Base-by-base conservation (phyloP, 2,797 vertebrate genomes). In the Chaetodon trifasciatus region DNA sequence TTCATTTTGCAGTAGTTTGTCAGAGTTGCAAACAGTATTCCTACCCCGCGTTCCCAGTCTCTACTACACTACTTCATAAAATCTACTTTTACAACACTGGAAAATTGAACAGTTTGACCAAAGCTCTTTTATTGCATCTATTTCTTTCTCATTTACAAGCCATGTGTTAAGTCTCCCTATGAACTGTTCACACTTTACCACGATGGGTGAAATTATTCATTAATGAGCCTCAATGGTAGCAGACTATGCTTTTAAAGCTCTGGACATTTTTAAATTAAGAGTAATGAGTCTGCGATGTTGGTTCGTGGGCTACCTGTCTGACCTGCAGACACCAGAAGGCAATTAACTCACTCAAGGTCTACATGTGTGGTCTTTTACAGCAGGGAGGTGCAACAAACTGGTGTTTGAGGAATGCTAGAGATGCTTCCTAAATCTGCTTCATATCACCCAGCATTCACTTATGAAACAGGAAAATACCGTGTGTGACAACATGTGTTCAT, bases 51-150 rank as follows among this genome's bases (percentile, higher is more conserved):
- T 65, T 49, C 75, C 70, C 70, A 72, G 66, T 76, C 57, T 73
- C 67, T 84, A 68, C 62, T 67, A 65, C 62, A 37, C n/a, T 6
- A 79, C 79, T 85, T 85, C 62, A 78, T 93, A 79, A 92, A 93
- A 88, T 74, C 64, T 8, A 70, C 70, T 79, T 93, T 93, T 81
- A 91, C 64, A 70, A 60, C 69, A 40, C 49, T 92, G 91, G 81
- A 92, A 92, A 91, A 79, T 74, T 56, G 47, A 88, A 76, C 72
- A 70, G 71, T 88, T 90, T 85, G 44, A 86, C 53, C 63, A 65
- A 79, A 76, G 63, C 40, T n/a, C 37, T 85, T 93, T 93, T 91
- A 90, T 80, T 89, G 73, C 77, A 32, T 81, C 84, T 91, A 72
- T 84, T 91, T 87, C 40, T 88, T 78, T 44, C 67, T 60, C 35